Percentiles rank a stretch among this genome's conserved stretches.
These are phyloP conservation scores for Cheilosia vulpina DNA, from an alignment of 2,888 invertebrate species.

Conservation along the genomic window DNA sequence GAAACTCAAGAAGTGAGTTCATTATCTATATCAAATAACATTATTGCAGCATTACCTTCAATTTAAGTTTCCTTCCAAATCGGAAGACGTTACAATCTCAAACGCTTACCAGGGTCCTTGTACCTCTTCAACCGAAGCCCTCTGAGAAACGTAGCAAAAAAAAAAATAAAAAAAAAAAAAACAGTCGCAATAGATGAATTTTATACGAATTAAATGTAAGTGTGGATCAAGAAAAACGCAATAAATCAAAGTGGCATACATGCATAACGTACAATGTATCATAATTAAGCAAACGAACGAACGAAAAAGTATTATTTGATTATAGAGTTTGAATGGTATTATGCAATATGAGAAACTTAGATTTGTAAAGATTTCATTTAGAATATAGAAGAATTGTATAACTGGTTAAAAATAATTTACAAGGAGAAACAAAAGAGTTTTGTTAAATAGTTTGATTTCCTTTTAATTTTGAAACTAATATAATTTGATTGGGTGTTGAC, in stretches of 20 bases:
- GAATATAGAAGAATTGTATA: too few species aligned
- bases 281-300: background rate
- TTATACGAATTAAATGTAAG: constrained; percentile 65
- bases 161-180: constrained; percentile 25
- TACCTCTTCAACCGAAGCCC: constrained; percentile 86
- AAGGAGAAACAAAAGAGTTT: too few species aligned
- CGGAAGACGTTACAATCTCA: constrained; percentile 80
- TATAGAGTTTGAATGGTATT: too few species aligned
- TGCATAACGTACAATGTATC: background rate
- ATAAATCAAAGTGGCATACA: constrained; percentile 15
- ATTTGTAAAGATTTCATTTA: too few species aligned
- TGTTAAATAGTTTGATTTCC: too few species aligned
- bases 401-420: too few species aligned
- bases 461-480: too few species aligned
- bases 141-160: constrained; percentile 75
- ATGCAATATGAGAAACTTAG: too few species aligned
- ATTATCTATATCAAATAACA: background rate
- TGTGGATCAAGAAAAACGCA: constrained; percentile 31
- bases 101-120: constrained; percentile 83
- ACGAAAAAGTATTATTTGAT: constrained; percentile 1
- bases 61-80: constrained; percentile 64
- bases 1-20: constrained; percentile 89
- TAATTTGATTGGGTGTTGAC: too few species aligned
- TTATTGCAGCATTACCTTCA: constrained; percentile 5
- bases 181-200: constrained; percentile 55